These are phyloP conservation scores for Diorhabda elongata DNA, from an alignment of 1,140 invertebrate genomes.

Conservation along the genomic window DNA sequence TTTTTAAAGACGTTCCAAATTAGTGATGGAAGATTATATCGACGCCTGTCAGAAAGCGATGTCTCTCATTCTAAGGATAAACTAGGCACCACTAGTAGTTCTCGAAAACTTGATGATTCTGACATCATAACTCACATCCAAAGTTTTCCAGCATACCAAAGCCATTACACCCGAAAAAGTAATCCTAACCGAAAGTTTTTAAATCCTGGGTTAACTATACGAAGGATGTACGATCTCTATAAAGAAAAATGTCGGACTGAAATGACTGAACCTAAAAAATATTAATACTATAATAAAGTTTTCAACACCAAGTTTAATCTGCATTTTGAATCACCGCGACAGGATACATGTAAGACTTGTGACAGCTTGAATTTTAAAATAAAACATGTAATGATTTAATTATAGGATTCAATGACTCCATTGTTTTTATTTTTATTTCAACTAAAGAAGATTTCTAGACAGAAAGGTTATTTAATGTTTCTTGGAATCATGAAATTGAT, in stretches of 20 bases:
- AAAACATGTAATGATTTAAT: too few relatives aligned
- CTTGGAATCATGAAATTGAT: too few relatives aligned
- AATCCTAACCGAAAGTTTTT: not conserved
- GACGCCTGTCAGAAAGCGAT: not conserved
- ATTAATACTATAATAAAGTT: conserved; percentile 10
- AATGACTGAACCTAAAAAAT: conserved; percentile 5
- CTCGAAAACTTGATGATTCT: not conserved
- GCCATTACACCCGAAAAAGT: not conserved
- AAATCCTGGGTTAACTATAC: conserved; percentile 3
- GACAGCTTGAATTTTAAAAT: conserved; percentile 13
- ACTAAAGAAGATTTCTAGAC: too few relatives aligned
- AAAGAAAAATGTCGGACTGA: conserved; percentile 10
- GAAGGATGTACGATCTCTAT: conserved; percentile 19
- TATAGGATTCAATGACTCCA: too few relatives aligned
- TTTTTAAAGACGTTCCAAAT: conserved; percentile 10
- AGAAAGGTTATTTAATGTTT: too few relatives aligned
- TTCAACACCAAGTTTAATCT: conserved; percentile 20
- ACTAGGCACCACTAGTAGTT: too few relatives aligned
- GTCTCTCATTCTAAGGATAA: too few relatives aligned
- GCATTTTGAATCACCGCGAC: conserved; percentile 18
- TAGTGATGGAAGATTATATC: conserved; percentile 11
- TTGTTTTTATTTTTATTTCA: too few relatives aligned
- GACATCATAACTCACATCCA: not conserved
- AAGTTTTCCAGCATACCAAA: not conserved
- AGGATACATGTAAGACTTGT: conserved; percentile 16